Base-by-base conservation (phyloP, 35 echinoderm and acorn worm genomes). In the Apostichopus californicus region DNA sequence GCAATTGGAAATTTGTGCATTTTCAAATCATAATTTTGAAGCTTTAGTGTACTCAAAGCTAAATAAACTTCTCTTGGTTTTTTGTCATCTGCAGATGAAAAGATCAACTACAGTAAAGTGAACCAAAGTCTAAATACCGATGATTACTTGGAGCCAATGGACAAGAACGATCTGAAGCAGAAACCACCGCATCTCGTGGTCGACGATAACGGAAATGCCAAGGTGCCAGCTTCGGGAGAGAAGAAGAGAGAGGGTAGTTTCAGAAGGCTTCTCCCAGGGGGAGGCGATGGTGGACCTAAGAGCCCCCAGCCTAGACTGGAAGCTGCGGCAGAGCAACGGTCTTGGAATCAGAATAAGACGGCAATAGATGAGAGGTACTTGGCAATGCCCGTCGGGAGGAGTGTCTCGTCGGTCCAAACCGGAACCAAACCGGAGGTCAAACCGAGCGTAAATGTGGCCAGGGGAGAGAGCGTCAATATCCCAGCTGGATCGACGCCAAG, bases 131-230 rank as follows among this genome's bases (percentile, higher is more conserved):
- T 78, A 64, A 87, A 91, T 10, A 92, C 73, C 28, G 92, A 98
- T 72, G 96, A 95, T 22, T 98, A 98, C 83, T 79, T 98, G 2
- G 88, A 93, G 77, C 96, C 96, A 6, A 95, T 98, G 88, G 94
- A 93, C 28, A 95, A 89, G 53, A 89, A 95, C 28, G 91, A 92
- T 54, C 55, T 68, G 89, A 89, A 80, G 63, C 22, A 90, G 65
- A 81, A 85, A 87, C 78, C 90, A 57, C 77, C 82, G 26, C 8
- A 83, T 28, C 59, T 92, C 9, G 26, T 66, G 52, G 55, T 70
- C 28, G 52, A 46, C 12, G 93, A 55, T 58, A 56, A 59, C n/a
- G 64, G 21, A 78, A 72, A 11, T 59, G 81, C 28, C 46, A 94
- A 93, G 87, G 91, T 53, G 73, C 26, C 73, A 87, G 60, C 70